Base-by-base conservation (phyloP, 2,888 invertebrate genomes). In the Ormyrus rosae region DNA sequence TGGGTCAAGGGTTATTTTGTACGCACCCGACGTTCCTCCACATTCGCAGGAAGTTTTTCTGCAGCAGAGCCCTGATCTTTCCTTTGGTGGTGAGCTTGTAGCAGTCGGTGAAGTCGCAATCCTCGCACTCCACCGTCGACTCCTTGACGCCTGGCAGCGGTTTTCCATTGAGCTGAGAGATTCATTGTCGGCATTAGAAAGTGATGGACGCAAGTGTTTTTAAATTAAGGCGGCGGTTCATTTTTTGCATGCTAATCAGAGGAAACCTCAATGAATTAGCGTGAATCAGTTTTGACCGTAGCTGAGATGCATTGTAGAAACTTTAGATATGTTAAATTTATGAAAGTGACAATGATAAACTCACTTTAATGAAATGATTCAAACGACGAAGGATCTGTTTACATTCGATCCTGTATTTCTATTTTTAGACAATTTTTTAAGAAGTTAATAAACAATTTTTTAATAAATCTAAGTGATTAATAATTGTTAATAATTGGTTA, bases 21-120 rank as follows among this genome's bases (percentile, higher is more conserved):
- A 87, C 91, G 81, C 85, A 92, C 92, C 97, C 97, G 82, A 97
- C 96, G 91, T 97, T 97, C 69, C 97, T 93, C 96, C 97, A 97
- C 96, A 97, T 97, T 53, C 96, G 93, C 70, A 97, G 92, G 92
- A 97, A 96, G 91, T 97, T 97, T 92, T 97, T 97, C 88, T 95
- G 95, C 83, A 97, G 93, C 68, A 97, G 91, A 0, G 97, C 97
- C 87, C 94, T 94, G 86, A 96, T 95, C 92, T 97, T 97, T 61
- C 96, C 96, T 73, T 93, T 93, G n/a, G 95, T 94, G n/a, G 96
- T 96, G 70, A 95, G 91, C 92, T 95, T 89, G 78, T 87, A 86
- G 84, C 94, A 95, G 84, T 92, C 91, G 9, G 91, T 88, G 83
- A 92, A 92, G 82, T 92, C 92, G 87, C 93, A 94, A 84, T 93